Conservation (phyloP, 1,140 invertebrate genomes). For the Probaryconus sp. region DNA sequence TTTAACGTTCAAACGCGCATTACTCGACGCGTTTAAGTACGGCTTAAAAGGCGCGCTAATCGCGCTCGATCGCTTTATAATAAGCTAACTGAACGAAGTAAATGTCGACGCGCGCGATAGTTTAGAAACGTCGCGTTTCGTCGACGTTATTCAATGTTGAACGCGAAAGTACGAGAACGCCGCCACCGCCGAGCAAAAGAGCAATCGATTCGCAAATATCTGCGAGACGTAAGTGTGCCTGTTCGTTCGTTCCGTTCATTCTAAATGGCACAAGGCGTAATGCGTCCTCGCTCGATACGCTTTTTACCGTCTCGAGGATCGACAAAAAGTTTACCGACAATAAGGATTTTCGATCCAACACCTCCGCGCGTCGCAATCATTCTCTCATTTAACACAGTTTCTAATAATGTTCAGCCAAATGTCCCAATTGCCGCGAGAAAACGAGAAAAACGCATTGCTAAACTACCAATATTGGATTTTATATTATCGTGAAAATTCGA, state of each 20-base stretch:
- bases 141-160: background rate
- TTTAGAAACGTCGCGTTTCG: background rate
- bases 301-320: constrained; percentile 21
- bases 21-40: constrained; percentile 9
- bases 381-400: constrained; percentile 21
- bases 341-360: constrained; percentile 18
- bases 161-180: constrained; percentile 3
- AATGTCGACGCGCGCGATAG: constrained; percentile 9
- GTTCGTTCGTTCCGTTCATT: constrained; percentile 33
- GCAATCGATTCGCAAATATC: constrained; percentile 46
- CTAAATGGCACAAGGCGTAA: constrained; percentile 30
- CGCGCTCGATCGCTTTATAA: constrained; percentile 33
- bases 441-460: too few species aligned
- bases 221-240: constrained; percentile 15
- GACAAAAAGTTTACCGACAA: constrained; percentile 27
- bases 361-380: constrained; percentile 3
- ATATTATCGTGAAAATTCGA: too few species aligned
- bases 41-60: constrained; percentile 39
- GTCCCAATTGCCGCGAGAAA: background rate
- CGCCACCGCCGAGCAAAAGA: background rate
- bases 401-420: too few species aligned
- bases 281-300: constrained; percentile 33
- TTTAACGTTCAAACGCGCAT: constrained; percentile 12
- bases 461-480: too few species aligned
- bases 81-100: constrained; percentile 37